These are phyloP conservation scores for Cryptocheilus praepositus DNA, from an alignment of 2,888 invertebrate genomes.

Conservation along the genomic window DNA sequence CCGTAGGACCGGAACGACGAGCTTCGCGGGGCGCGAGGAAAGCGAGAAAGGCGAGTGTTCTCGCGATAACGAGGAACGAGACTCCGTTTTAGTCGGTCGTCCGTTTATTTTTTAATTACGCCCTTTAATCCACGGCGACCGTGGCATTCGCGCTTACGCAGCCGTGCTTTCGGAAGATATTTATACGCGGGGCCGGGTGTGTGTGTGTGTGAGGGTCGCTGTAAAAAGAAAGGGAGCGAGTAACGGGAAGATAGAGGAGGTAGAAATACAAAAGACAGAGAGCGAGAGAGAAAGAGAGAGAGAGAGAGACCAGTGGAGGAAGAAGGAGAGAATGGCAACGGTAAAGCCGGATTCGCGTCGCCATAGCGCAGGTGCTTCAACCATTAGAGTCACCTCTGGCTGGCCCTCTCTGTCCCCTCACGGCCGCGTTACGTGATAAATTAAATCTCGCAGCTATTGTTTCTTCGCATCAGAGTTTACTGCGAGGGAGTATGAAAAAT, in stretches of 20 bases:
- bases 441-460: conserved; percentile 6
- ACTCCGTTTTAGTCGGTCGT: neutral
- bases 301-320: too few species aligned
- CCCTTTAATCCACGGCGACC: conserved; percentile 15
- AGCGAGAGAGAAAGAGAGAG: too few species aligned
- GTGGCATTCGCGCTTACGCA: conserved; percentile 11
- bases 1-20: neutral
- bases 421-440: conserved; percentile 5
- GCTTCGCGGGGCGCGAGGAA: neutral
- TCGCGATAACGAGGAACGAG: conserved; percentile 12
- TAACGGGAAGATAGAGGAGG: too few species aligned
- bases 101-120: conserved; percentile 19
- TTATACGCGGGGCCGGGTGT: neutral
- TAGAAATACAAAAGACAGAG: too few species aligned
- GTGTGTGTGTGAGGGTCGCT: too few species aligned
- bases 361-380: neutral
- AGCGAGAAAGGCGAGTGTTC: neutral
- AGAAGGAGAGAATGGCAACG: too few species aligned
- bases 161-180: conserved; percentile 9
- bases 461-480: neutral
- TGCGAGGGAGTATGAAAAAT: too few species aligned
- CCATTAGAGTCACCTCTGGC: too few species aligned
- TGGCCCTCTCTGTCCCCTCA: neutral
- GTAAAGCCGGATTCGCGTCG: conserved; percentile 7
- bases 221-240: too few species aligned